Base-by-base conservation (phyloP, 2,797 vertebrate genomes). In the Pangasius sanitwongsei region DNA sequence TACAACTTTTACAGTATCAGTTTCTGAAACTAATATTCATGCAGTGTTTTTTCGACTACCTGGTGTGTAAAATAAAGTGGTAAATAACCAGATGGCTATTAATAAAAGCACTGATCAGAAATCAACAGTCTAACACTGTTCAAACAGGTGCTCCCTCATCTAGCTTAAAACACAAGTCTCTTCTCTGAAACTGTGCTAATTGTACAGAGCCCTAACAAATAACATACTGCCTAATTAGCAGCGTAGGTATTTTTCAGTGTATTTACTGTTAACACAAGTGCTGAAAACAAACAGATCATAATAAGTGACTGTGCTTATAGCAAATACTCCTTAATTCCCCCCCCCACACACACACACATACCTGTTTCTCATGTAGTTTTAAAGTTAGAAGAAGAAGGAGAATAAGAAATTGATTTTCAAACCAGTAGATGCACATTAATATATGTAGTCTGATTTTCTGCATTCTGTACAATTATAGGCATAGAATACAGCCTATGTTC, bases 381-480 rank as follows among this genome's bases (percentile, higher is more conserved):
- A 44, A 81, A 28, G 34, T 41, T 55, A 53, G 6, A 50, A 20
- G n/a, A 44, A 61, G 31, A 61, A 20, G 20, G 20, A 82, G 31
- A 63, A 41, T 25, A 44, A 83, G 11, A 37, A 28, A 63, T 44
- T 12, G 44, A 57, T 20, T 81, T 81, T 41, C 11, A 44, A 63
- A 63, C 34, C 37, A n/a, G 6, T 18, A 48, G 81, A 4, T 83
- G 28, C 31, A 34, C 18, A 37, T 6, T 50, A 53, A 53, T 55
- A 81, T 25, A 81, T 55, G 12, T 18, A 65, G 7, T 28, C 59
- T 53, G 48, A 70, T 53, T 34, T 70, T 34, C 48, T 55, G 83
- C 63, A 34, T 83, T 83, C 34, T 61, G 80, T 61, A 82, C 28
- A 84, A 84, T 83, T 65, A 28, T 11, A n/a, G 16, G 61, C 15